A percentile compares a stretch with the other conserved stretches of the same genome.
phyloP scores from a whole-genome alignment of 1,140 invertebrate genomes.

The Megathymus violae region DNA sequence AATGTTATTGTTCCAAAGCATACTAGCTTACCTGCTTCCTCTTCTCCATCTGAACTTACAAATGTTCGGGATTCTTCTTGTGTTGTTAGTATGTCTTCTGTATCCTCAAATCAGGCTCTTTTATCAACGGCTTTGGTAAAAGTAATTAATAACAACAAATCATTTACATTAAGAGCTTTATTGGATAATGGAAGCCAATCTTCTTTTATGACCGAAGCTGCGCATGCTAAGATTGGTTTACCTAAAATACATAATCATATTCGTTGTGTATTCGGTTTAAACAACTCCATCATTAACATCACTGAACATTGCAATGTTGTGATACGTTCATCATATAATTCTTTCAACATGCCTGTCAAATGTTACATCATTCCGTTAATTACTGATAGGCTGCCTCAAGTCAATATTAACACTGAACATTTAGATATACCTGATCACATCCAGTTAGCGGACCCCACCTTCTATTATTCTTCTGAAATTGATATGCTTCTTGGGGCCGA shows the following conservation, averaged over 20 bases:
- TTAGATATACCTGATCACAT: constrained; percentile 46
- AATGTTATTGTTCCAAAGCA: neutral
- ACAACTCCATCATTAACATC: constrained; percentile 3
- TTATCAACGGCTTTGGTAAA: constrained; percentile 34
- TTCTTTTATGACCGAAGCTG: constrained; percentile 53
- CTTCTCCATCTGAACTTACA: no score
- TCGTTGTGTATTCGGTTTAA: constrained; percentile 13
- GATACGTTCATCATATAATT: constrained; percentile 19
- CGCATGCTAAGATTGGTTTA: neutral
- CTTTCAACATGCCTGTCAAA: constrained; percentile 16
- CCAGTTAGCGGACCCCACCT: constrained; percentile 50
- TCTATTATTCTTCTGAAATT: constrained; percentile 41
- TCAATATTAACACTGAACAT: constrained; percentile 1
- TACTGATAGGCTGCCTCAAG: constrained; percentile 22
- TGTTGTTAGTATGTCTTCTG: constrained; percentile 15
- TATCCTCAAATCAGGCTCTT: constrained; percentile 3
- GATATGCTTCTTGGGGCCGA: constrained; percentile 21
- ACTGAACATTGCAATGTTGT: constrained; percentile 25
- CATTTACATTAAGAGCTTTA: constrained; percentile 28
- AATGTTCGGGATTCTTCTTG: no score
- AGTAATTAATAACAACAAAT: constrained; percentile 26
- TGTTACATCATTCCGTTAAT: constrained; percentile 35
- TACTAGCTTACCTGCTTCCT: neutral
- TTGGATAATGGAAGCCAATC: constrained; percentile 47
- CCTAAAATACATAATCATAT: constrained; percentile 4